phyloP scores from a whole-genome alignment of 2,113 vertebrate genomes.

The Tursiops truncatus region DNA sequence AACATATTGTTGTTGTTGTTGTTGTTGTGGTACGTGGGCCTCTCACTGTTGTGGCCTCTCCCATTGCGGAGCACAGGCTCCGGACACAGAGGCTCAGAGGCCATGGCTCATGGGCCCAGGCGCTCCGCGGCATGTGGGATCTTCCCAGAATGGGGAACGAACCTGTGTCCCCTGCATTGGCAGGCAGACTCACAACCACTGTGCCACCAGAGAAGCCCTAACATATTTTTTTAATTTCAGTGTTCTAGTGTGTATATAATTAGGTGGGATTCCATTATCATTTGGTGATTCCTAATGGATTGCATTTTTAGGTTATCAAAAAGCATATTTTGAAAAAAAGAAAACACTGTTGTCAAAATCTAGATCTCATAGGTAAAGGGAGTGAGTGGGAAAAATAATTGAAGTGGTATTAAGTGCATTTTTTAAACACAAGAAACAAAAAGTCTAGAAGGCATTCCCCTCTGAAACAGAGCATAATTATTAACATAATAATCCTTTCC shows the following conservation, averaged over 20 bases:
- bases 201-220: too few species aligned
- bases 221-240: not conserved
- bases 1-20: not conserved
- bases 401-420: not conserved
- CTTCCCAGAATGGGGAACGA: too few species aligned
- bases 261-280: not conserved
- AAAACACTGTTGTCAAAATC: not conserved
- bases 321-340: not conserved
- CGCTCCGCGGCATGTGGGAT: fast-evolving
- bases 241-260: not conserved
- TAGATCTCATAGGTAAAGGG: not conserved
- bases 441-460: not conserved
- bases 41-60: too few species aligned
- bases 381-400: not conserved
- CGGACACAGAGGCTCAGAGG: fast-evolving
- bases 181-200: too few species aligned
- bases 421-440: not conserved
- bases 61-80: too few species aligned
- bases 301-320: not conserved
- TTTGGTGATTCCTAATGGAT: not conserved
- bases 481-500: not conserved
- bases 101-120: too few species aligned
- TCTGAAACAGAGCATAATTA: not conserved
- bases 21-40: too few species aligned
- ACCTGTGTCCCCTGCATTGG: too few species aligned